Evolutionary conservation across 2,113 vertebrate species (phyloP).

Genomic region (Casuarius casuarius): DNA sequence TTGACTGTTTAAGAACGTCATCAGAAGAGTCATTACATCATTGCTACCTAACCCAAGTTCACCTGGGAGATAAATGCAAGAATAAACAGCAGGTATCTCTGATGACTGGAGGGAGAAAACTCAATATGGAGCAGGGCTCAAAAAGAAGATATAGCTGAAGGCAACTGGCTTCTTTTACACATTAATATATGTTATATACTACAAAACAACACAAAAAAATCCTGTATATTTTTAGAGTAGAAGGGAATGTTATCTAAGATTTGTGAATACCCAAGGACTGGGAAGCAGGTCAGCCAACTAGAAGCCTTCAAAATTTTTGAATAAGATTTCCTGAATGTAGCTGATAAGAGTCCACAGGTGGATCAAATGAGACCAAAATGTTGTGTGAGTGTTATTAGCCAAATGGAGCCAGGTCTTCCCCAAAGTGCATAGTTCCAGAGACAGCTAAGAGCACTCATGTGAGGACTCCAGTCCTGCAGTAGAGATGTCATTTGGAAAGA

Average conservation of each 20-base stretch:
- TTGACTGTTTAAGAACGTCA: background rate
- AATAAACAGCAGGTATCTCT: background rate
- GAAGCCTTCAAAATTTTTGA: background rate
- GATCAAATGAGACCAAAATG: background rate
- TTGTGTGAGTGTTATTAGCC: background rate
- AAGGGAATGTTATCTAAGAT: background rate
- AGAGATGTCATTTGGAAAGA: background rate
- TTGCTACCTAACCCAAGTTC: background rate
- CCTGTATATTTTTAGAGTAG: background rate
- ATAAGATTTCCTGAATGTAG: background rate
- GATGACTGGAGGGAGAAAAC: no score
- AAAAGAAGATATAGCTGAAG: background rate
- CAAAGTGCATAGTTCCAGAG: background rate
- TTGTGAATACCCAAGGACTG: background rate
- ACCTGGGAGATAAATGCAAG: background rate
- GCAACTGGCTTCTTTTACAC: background rate
- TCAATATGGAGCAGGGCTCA: background rate
- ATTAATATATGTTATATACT: background rate
- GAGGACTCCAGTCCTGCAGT: background rate
- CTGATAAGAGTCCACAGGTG: background rate
- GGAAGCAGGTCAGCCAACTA: background rate
- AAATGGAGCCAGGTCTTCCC: background rate
- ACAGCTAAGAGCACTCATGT: background rate
- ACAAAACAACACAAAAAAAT: background rate
- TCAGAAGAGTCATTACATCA: background rate